phyloP scores from a whole-genome alignment of 2,797 vertebrate genomes.

The Manis javanica region DNA sequence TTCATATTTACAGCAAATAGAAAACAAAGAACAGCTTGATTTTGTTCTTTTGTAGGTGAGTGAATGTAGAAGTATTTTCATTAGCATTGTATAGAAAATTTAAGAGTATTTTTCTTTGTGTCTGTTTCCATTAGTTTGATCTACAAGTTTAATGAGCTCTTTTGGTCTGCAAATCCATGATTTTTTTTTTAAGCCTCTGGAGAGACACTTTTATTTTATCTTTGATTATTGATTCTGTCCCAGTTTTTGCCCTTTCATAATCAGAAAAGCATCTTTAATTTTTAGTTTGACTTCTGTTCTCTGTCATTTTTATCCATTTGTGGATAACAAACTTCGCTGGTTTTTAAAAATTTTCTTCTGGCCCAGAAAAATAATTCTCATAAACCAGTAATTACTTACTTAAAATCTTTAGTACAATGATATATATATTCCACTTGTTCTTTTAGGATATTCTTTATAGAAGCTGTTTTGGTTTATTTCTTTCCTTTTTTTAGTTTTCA shows the following conservation, averaged over 20 bases:
- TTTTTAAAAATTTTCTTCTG: neutral
- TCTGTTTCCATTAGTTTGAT: neutral
- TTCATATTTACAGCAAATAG: neutral
- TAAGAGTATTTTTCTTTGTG: neutral
- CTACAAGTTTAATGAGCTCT: neutral
- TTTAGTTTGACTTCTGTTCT: neutral
- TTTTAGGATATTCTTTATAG: neutral
- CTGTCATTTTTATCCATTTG: neutral
- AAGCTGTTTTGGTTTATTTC: neutral
- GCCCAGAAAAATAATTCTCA: neutral
- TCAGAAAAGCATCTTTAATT: slow-evolving; percentile 15
- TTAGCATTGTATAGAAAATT: slow-evolving; percentile 24
- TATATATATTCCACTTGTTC: neutral
- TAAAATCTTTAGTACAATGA: neutral
- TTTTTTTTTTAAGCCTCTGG: neutral
- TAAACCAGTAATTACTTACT: neutral
- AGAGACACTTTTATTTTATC: slow-evolving; percentile 10
- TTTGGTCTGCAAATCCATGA: neutral
- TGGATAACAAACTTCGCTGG: neutral
- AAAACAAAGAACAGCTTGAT: neutral
- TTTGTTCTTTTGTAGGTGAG: neutral
- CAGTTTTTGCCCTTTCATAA: neutral
- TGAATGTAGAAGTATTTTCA: slow-evolving; percentile 16
- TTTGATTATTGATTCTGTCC: slow-evolving; percentile 2
- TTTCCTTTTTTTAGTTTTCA: neutral